Conservation (phyloP, 1,140 invertebrate species). For the Platyscapa corneri region DNA sequence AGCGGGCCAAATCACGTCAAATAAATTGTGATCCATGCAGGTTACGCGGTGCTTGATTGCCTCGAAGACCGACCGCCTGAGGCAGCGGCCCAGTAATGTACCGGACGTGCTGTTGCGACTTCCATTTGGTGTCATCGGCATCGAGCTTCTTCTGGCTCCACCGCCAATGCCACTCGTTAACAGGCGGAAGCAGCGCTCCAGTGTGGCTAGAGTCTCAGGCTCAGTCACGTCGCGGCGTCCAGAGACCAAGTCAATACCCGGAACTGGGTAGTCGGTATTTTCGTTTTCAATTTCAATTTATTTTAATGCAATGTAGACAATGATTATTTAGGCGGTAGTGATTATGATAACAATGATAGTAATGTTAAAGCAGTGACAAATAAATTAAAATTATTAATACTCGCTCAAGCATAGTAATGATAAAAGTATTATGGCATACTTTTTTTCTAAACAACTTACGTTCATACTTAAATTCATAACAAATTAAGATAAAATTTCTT, state of each 20-base stretch:
- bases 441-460: too few relatives aligned
- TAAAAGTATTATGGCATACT: not conserved
- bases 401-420: too few relatives aligned
- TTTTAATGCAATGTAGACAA: not conserved
- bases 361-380: not conserved
- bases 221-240: constrained; percentile 80
- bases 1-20: constrained; percentile 87
- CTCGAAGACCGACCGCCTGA: constrained; percentile 81
- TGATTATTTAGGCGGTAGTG: not conserved
- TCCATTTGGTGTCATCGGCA: constrained; percentile 63
- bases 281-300: not conserved
- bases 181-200: constrained; percentile 83
- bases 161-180: constrained; percentile 74
- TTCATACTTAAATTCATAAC: too few relatives aligned
- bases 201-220: constrained; percentile 79
- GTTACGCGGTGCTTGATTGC: constrained; percentile 81
- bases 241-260: constrained; percentile 80
- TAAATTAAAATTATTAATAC: not conserved
- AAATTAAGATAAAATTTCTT: too few relatives aligned
- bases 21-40: constrained; percentile 84
- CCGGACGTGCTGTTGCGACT: constrained; percentile 69
- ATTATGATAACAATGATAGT: not conserved
- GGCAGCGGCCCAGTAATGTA: constrained; percentile 79
- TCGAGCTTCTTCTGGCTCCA: constrained; percentile 75
- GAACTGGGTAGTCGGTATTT: constrained; percentile 70